phyloP scores from a whole-genome alignment of 2,113 vertebrate genomes.

The Epinephelus cyanopodus region DNA sequence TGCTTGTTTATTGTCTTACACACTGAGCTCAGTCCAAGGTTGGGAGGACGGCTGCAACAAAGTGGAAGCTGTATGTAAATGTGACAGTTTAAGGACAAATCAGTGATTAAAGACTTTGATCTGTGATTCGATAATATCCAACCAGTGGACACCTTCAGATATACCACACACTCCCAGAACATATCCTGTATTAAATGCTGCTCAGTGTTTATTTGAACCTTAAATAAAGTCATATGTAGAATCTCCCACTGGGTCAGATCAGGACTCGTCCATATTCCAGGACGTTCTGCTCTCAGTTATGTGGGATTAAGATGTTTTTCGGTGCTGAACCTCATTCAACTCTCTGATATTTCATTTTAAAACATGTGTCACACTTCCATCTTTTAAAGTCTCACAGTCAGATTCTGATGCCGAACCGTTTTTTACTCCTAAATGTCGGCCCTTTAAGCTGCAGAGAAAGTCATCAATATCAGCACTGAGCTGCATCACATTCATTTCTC shows the following conservation, averaged over 20 bases:
- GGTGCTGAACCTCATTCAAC: background rate
- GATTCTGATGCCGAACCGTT: background rate
- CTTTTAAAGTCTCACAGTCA: background rate
- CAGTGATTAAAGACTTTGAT: background rate
- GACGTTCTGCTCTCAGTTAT: background rate
- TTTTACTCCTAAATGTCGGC: slow-evolving; percentile 7
- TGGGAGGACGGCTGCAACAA: background rate
- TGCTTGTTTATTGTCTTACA: background rate
- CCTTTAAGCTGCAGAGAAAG: background rate
- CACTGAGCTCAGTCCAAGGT: background rate
- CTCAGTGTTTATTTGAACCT: no score
- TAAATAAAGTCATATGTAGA: background rate
- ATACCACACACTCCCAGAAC: background rate
- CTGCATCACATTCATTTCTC: background rate
- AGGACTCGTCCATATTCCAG: background rate
- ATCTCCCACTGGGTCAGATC: background rate
- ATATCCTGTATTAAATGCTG: no score
- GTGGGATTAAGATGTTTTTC: background rate
- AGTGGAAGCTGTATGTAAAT: background rate
- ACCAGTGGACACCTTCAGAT: background rate
- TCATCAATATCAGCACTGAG: slow-evolving; percentile 8
- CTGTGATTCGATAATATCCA: background rate
- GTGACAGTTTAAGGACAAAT: background rate
- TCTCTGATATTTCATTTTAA: background rate
- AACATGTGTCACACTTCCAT: background rate